Base-by-base conservation (phyloP, 2,797 vertebrate species). In the Oreochromis grahami region DNA sequence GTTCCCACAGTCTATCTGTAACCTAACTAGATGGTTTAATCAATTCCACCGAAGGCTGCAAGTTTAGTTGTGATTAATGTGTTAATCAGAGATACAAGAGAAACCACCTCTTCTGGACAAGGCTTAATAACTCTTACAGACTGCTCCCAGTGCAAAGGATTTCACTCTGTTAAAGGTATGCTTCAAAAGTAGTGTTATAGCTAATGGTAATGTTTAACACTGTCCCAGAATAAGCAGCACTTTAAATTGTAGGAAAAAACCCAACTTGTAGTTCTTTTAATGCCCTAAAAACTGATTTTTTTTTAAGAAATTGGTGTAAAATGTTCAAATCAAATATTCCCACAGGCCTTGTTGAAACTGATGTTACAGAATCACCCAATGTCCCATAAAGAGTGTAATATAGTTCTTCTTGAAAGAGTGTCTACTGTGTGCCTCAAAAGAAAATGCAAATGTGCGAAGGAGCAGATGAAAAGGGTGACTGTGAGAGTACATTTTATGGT, bases 41-140 rank as follows among this genome's bases (percentile, higher is more conserved):
- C 93, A 90, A 95, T 94, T 90, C 81, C 85, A 79, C 76, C 19
- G 48, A 77, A 36, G 78, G 88, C 76, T 84, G 85, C 86, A 84
- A 83, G 84, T 90, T 90, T 83, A 48, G 88, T 26, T 29, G 92
- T 94, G 94, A 95, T 94, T 85, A 88, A 95, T 93, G 89, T 88
- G 89, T 94, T 93, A 92, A 94, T 95, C 92, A 93, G 91, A 84
- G 80, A 77, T 79, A 78, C 41, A 76, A 84, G 80, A 63, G 81
- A 85, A 85, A 88, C 84, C 78, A 80, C 43, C 51, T n/a, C 63
- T 84, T 82, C 86, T 83, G 77, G 78, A 87, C 77, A 36, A 17
- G 74, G 13, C 9, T 21, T 86, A 83, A 78, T 88, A 91, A 88
- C 79, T 92, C 83, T 87, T 26, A 15, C 72, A 29, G 72, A 56